These are phyloP conservation scores for Seriola dumerili DNA, from an alignment of 2,113 vertebrate species.

Conservation along the genomic window DNA sequence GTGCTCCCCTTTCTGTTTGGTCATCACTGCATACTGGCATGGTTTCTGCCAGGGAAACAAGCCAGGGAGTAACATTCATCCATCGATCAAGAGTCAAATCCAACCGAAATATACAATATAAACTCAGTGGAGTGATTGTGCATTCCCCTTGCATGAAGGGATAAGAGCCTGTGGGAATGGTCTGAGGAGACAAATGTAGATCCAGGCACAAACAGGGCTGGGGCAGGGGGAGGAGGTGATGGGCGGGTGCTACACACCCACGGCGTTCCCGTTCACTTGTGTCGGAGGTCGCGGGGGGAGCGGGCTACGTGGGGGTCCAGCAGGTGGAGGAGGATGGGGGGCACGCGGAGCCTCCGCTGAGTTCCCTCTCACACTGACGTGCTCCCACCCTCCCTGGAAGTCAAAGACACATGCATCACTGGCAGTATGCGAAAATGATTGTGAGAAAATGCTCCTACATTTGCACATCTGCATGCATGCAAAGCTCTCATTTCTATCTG, in stretches of 20 bases:
- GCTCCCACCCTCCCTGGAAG: slow-evolving; percentile 94
- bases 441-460: background rate
- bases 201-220: slow-evolving; percentile 68
- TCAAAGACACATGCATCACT: background rate
- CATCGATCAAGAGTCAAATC: slow-evolving; percentile 39
- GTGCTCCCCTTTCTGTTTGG: slow-evolving; percentile 7
- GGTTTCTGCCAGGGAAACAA: slow-evolving; percentile 9
- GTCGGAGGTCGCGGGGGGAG: slow-evolving; percentile 30
- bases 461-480: background rate
- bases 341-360: slow-evolving; percentile 80
- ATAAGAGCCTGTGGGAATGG: slow-evolving; percentile 18
- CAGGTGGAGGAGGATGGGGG: slow-evolving; percentile 17
- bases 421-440: background rate
- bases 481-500: background rate
- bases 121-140: slow-evolving; percentile 51
- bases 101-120: background rate
- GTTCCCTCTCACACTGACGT: slow-evolving; percentile 92
- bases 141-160: slow-evolving; percentile 54
- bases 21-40: slow-evolving; percentile 6
- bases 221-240: background rate
- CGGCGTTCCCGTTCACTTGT: slow-evolving; percentile 78
- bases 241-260: slow-evolving; percentile 73
- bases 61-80: slow-evolving; percentile 47
- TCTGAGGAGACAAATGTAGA: slow-evolving; percentile 32
- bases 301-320: slow-evolving; percentile 61